Evolutionary conservation across 2,888 invertebrate genomes (phyloP), one percentile per base, ranked within the genome.

Genomic region (Pachliopta kotzebuea): DNA sequence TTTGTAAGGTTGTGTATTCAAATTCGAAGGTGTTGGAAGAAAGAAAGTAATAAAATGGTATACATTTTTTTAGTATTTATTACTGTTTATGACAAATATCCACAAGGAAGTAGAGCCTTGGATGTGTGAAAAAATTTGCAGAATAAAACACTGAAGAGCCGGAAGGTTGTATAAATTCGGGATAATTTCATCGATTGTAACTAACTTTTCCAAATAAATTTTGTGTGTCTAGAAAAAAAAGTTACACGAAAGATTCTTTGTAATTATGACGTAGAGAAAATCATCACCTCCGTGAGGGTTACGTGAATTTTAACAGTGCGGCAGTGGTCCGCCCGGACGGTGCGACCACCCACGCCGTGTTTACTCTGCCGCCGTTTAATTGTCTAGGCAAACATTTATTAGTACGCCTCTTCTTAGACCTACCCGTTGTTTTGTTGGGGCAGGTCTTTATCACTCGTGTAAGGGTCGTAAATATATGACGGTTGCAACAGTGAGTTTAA

Each of bases 381-480:
- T 87, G 88, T 77, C 79, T 80, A 78, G 71, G 76, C 83, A 86
- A 90, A 90, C 86, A 88, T 84, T 81, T 79, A 83, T 81, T 81
- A 78, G 77, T 76, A 79, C 72, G 70, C 67, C 75, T 76, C 69
- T 77, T 78, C 74, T 75, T 70, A 67, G 69, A 69, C 65, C 67
- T 68, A 69, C 71, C 59, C 68, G 55, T 26, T 52, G 63, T 55
- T 58, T 37, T 72, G 74, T 83, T 81, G 79, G 71, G 80, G 81
- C 71, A 79, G 80, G 80, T 61, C 65, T 50, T 65, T 57, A 65
- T 60, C 64, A 62, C 31, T 49, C 26, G 54, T 9, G 29, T 42
- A 69, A 68, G 69, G 72, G 69, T 71, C 69, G 70, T 62, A 71
- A 72, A 69, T 67, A 71, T 66, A 42, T 26, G 49, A n/a, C 29